Percentiles rank a stretch among this genome's conserved stretches.
These are phyloP conservation scores for Oryzias javanicus DNA, from an alignment of 2,113 vertebrate species.

Conservation along the genomic window DNA sequence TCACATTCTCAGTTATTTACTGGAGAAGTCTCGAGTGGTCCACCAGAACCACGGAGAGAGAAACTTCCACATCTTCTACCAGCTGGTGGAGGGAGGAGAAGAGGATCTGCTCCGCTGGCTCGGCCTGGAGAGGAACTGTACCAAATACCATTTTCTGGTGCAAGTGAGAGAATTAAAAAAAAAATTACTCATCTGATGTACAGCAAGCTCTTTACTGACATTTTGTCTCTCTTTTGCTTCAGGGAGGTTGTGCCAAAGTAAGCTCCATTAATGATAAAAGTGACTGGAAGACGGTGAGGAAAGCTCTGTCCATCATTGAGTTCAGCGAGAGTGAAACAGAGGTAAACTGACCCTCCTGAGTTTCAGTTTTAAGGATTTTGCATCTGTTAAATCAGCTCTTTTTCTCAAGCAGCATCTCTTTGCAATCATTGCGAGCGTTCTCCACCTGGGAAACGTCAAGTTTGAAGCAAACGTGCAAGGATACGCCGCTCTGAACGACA, in stretches of 20 bases:
- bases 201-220: not conserved
- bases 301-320: constrained; percentile 87
- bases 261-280: constrained; percentile 88
- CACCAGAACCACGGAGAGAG: constrained; percentile 93
- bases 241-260: constrained; percentile 91
- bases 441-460: constrained; percentile 91
- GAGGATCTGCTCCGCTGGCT: constrained; percentile 85
- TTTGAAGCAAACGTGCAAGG: constrained; percentile 84
- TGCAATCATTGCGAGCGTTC: constrained; percentile 88
- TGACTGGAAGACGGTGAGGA: constrained; percentile 86
- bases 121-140: constrained; percentile 86
- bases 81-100: constrained; percentile 89
- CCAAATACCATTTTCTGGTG: constrained; percentile 68
- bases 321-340: constrained; percentile 83
- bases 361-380: not conserved
- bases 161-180: constrained; percentile 29
- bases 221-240: not conserved
- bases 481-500: constrained; percentile 79
- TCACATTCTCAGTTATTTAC: constrained; percentile 93
- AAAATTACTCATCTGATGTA: not conserved
- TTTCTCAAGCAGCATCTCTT: constrained; percentile 81
- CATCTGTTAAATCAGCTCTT: not conserved
- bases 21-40: constrained; percentile 95
- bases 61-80: constrained; percentile 98
- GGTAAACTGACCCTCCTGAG: constrained; percentile 66